Evolutionary conservation across 2,888 invertebrate genomes (phyloP), one percentile per base, ranked within the genome.

Genomic region (Ypsolopha scabrella): DNA sequence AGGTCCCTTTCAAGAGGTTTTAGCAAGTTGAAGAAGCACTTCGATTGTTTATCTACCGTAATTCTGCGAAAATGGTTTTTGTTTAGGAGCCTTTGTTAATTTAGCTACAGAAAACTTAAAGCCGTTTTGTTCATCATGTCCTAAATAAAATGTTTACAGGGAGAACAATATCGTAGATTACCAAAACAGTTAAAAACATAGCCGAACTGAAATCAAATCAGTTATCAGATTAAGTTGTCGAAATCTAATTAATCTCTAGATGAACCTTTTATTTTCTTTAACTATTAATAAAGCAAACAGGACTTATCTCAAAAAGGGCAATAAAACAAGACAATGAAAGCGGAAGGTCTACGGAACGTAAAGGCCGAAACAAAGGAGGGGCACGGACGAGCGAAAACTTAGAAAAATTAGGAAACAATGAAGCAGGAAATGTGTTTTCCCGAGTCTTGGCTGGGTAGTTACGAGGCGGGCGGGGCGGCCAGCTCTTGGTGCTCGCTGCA

Each of bases 401-500:
- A 68, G 71, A 75, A 76, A 76, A 78, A 80, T 78, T 75, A 75
- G 72, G 68, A 72, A 76, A 80, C 78, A 78, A 78, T 75, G 74
- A 68, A 73, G 67, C 75, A 75, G 76, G 76, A 78, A 80, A 76
- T 73, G 72, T 73, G 71, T 73, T 76, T 74, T 67, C 68, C 69
- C 62, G 58, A 51, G 39, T 38, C 39, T 51, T 39, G 38, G 41
- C 33, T 39, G 53, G 51, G 51, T 51, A 51, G 55, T 54, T 54
- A 51, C 51, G 47, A 43, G 24, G n/a, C 8, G 24, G 24, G 24
- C 24, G 24, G 24, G 24, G 24, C 24, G 24, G 24, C 24, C 24
- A 2, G 24, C 24, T 2, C 24, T 24, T 4, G 24, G 24, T 4
- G 24, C 4, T 24, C 24, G 24, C 24, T 24, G 24, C 24, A 24